Evolutionary conservation across 2,797 vertebrate genomes (phyloP), one percentile per base, ranked within the genome.

Genomic region (Balearica regulorum): DNA sequence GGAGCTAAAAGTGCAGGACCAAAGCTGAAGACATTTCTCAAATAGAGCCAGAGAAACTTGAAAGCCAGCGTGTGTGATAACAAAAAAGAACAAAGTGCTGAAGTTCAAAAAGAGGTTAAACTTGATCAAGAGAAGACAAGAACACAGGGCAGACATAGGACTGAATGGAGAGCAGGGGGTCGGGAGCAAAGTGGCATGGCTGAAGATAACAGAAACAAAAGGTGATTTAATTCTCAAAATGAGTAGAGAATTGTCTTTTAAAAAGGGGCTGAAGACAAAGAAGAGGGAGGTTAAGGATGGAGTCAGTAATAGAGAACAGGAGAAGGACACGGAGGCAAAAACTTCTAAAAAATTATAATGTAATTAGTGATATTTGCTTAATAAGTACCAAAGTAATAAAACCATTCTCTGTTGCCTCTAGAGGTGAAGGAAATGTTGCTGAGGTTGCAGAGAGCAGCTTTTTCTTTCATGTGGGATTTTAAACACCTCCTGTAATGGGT

Each of bases 71-170:
- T 48, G 53, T 55, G 8, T 48, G 33, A n/a, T 60, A 51, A 72
- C 28, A 68, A 85, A 85, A 76, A 58, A 44, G 11, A 62, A 8
- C 15, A 37, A 72, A 58, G 6, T 43, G 21, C 15, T 83, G 31
- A 79, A 73, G 24, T 62, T 21, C 19, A 62, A 43, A 83, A 80
- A 35, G 8, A 54, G 53, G 25, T 49, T 77, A 1, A 69, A 39
- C 83, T 76, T 80, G 26, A 6, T 25, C 60, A 61, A 44, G 21
- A 82, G 43, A 73, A 39, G 28, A 69, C 16, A 90, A 49, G 19
- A 83, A n/a, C 9, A 65, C 6, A 39, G 20, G n/a, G 24, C 28
- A 73, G 33, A 41, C 0, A 0, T 17, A 48, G 33, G 16, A 70
- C 25, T 64, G 75, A 83, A 77, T 21, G 35, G 21, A 72, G 33